phyloP scores from a whole-genome alignment of 1,140 invertebrate species.

The Atopsyche davidsoni region DNA sequence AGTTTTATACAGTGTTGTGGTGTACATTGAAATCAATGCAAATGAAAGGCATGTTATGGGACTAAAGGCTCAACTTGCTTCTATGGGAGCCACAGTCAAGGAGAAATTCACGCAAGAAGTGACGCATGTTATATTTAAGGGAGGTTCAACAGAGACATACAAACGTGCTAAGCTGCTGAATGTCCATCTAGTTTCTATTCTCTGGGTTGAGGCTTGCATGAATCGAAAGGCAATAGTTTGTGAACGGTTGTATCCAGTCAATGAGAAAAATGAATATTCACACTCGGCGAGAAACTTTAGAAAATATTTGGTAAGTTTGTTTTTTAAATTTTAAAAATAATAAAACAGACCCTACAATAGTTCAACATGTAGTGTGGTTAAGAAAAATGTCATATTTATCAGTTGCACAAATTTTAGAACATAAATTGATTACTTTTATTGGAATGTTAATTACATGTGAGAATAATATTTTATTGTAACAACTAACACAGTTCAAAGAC shows the following conservation, averaged over 20 bases:
- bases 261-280: conserved; percentile 22
- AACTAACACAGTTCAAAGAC: too few species aligned
- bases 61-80: conserved; percentile 35
- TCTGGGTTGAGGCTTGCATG: conserved; percentile 37
- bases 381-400: too few species aligned
- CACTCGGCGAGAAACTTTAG: conserved; percentile 25
- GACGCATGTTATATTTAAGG: conserved; percentile 46
- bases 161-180: conserved; percentile 38
- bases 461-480: too few species aligned
- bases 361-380: too few species aligned
- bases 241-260: conserved; percentile 26
- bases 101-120: conserved; percentile 38
- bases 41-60: conserved; percentile 36
- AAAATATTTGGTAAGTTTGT: conserved; percentile 25
- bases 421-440: too few species aligned
- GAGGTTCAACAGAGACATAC: conserved; percentile 36
- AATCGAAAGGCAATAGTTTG: conserved; percentile 26
- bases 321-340: not conserved
- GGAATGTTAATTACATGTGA: too few species aligned
- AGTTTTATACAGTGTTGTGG: conserved; percentile 37
- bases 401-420: too few species aligned
- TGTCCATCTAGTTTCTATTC: conserved; percentile 37
- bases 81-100: conserved; percentile 41
- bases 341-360: too few species aligned
- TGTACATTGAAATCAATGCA: conserved; percentile 43